Percentiles rank a stretch among this genome's conserved stretches.
Conservation (phyloP, 2,113 vertebrate genomes). For the Anthoscopus minutus region DNA sequence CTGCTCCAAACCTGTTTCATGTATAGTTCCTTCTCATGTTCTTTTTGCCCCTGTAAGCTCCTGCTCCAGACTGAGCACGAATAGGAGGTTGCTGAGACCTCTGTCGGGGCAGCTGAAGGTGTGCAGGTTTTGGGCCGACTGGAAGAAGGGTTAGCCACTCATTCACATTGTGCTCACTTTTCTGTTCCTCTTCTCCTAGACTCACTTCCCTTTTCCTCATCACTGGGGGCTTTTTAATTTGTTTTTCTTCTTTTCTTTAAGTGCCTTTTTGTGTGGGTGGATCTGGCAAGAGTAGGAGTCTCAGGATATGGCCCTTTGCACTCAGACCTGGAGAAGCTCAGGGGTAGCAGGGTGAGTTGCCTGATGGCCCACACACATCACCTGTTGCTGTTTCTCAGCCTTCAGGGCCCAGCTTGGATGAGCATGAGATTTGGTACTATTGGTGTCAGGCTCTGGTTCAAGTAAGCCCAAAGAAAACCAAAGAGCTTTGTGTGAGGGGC, state of each 20-base stretch:
- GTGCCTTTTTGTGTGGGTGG: constrained; percentile 22
- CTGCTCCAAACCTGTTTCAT: not conserved
- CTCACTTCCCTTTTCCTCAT: not conserved
- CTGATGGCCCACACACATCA: not conserved
- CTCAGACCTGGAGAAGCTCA: not conserved
- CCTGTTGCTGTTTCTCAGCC: not conserved
- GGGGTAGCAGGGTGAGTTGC: not conserved
- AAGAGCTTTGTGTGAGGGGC: not conserved
- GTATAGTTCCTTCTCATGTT: not conserved
- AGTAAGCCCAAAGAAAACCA: not conserved
- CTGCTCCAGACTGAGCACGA: not conserved
- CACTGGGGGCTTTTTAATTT: not conserved
- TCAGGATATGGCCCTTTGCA: not conserved
- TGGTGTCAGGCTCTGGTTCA: not conserved
- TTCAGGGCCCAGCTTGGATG: not conserved
- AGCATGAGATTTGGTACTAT: not conserved
- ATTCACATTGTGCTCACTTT: not conserved
- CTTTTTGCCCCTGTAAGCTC: not conserved
- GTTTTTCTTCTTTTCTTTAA: constrained; percentile 6
- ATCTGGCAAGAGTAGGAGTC: not conserved
- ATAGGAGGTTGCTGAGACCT: not conserved
- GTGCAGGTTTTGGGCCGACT: not conserved
- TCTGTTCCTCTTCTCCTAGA: not conserved
- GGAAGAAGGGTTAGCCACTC: not conserved
- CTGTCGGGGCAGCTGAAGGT: not conserved